Percentiles rank a stretch among this genome's conserved stretches.
These are phyloP conservation scores for Trichoplusia ni DNA, from an alignment of 1,140 invertebrate species.

Conservation along the genomic window DNA sequence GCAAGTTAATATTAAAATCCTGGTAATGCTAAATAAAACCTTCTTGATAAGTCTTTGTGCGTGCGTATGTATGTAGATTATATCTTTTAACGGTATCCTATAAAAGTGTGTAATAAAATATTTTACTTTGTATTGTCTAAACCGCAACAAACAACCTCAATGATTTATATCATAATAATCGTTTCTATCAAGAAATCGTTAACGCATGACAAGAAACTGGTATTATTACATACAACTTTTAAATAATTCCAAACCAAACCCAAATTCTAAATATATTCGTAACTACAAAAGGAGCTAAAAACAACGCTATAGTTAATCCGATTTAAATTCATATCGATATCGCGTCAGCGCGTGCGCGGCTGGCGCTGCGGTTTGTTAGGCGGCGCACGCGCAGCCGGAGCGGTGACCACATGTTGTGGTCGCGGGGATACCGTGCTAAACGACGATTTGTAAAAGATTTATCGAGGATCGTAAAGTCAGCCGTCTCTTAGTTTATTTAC, in stretches of 20 bases:
- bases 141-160: too few species aligned
- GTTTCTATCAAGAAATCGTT: too few species aligned
- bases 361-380: constrained; percentile 52
- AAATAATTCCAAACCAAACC: background rate
- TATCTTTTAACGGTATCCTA: too few species aligned
- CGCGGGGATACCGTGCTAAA: background rate
- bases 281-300: constrained; percentile 6
- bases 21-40: too few species aligned
- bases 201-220: too few species aligned
- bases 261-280: background rate
- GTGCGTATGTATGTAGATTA: too few species aligned
- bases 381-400: constrained; percentile 51
- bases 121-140: background rate
- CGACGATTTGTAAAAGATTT: constrained; percentile 14
- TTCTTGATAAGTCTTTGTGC: too few species aligned
- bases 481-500: background rate
- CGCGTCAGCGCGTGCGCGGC: constrained; percentile 58
- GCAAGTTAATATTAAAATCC: too few species aligned
- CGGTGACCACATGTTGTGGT: constrained; percentile 37
- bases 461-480: background rate
- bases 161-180: too few species aligned
- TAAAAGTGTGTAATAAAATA: too few species aligned
- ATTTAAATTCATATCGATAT: constrained; percentile 71
- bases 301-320: constrained; percentile 49
- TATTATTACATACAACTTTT: too few species aligned